phyloP scores from a whole-genome alignment of 1,140 invertebrate species.

The Ptiloglossa arizonensis region DNA sequence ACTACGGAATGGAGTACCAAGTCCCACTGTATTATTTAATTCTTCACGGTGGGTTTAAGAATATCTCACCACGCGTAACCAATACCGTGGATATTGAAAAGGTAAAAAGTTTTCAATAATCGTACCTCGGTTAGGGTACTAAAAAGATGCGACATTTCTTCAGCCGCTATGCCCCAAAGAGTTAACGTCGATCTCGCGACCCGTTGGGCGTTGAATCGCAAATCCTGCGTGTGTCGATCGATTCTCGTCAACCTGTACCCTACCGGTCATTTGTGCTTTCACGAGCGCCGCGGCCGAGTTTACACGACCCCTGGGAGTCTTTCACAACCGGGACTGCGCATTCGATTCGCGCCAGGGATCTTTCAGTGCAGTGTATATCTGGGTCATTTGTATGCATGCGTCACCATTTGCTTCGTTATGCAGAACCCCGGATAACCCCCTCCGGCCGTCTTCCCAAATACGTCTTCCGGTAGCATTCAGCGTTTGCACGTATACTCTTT shows the following conservation, averaged over 20 bases:
- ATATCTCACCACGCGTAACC: too few relatives aligned
- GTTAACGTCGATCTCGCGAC: slow-evolving; percentile 53
- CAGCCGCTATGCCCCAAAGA: too few relatives aligned
- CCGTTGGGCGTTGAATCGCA: slow-evolving; percentile 12
- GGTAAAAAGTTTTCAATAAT: too few relatives aligned
- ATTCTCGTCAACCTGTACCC: slow-evolving; percentile 47
- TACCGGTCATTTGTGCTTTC: slow-evolving; percentile 57
- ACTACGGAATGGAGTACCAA: too few relatives aligned
- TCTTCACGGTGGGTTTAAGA: too few relatives aligned
- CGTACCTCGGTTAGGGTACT: too few relatives aligned
- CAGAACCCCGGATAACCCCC: slow-evolving; percentile 11
- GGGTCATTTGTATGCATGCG: slow-evolving; percentile 48
- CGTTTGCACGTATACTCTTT: not conserved
- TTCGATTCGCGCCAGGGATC: slow-evolving; percentile 41
- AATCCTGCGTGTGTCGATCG: slow-evolving; percentile 57
- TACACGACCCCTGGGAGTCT: slow-evolving; percentile 58
- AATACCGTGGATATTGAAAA: too few relatives aligned
- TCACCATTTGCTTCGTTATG: slow-evolving; percentile 52
- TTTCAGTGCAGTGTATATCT: slow-evolving; percentile 28
- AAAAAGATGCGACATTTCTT: too few relatives aligned
- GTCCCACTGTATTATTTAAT: too few relatives aligned
- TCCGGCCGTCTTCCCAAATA: not conserved
- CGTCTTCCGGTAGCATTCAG: slow-evolving; percentile 8
- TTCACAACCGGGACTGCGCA: slow-evolving; percentile 45
- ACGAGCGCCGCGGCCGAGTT: slow-evolving; percentile 40